Conservation (phyloP, 2,113 vertebrate genomes). For the Laticauda laticaudata region DNA sequence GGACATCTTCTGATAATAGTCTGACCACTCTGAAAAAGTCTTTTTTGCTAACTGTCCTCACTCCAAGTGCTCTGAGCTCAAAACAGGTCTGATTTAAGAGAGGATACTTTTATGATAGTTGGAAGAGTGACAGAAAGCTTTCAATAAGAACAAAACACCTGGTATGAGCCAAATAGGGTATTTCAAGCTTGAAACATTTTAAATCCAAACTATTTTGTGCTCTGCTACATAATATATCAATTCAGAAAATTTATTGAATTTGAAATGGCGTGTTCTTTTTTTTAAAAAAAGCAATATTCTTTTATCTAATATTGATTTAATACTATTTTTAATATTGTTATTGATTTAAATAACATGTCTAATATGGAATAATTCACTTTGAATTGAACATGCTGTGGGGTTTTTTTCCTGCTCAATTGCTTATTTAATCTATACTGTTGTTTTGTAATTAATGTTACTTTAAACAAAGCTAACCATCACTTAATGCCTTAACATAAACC, state of each 20-base stretch:
- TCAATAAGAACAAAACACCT: neutral
- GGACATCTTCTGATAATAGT: neutral
- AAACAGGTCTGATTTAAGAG: neutral
- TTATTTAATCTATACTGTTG: slow-evolving; percentile 28
- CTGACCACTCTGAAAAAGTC: neutral
- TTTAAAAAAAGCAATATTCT: neutral
- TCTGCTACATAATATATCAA: neutral
- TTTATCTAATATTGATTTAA: slow-evolving; percentile 1
- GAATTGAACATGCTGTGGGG: neutral
- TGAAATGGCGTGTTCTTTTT: neutral
- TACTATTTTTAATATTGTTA: slow-evolving; percentile 7
- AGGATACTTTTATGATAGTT: neutral
- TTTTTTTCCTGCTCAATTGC: slow-evolving; percentile 27
- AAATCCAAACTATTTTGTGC: neutral
- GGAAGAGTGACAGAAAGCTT: neutral
- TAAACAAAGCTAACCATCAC: slow-evolving; percentile 52
- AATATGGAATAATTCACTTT: slow-evolving; percentile 32
- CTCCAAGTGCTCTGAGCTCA: neutral
- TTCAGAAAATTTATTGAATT: neutral
- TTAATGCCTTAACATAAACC: slow-evolving; percentile 65
- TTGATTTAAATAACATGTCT: slow-evolving; percentile 29
- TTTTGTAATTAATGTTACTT: slow-evolving; percentile 51
- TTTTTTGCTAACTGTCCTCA: neutral
- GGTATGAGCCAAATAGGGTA: neutral
- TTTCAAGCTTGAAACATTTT: neutral